A percentile compares a stretch with the other conserved stretches of the same genome.
Conservation (phyloP, 1,140 invertebrate species). For the Liolophura sinensis region DNA sequence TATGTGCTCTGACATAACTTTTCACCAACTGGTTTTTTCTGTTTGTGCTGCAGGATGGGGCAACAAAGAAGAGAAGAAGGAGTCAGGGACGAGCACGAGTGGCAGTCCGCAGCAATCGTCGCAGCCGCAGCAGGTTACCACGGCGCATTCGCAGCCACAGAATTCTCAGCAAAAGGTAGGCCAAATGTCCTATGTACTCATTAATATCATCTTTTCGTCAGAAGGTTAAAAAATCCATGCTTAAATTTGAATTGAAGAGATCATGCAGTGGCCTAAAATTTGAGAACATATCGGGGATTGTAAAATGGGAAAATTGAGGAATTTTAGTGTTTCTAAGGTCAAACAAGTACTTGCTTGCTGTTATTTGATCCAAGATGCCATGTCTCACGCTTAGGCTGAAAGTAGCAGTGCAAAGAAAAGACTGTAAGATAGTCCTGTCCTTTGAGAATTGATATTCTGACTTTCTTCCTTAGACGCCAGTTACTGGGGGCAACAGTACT, state of each 20-base stretch:
- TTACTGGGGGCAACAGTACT: conserved; percentile 28
- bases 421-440: no score
- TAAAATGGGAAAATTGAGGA: no score
- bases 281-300: no score
- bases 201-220: no score
- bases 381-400: neutral
- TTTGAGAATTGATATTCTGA: neutral
- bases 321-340: no score
- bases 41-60: conserved; percentile 69
- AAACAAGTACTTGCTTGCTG: no score
- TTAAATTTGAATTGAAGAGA: no score
- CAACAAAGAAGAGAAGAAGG: conserved; percentile 60
- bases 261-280: no score
- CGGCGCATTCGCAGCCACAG: conserved; percentile 41
- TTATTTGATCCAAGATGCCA: conserved; percentile 27
- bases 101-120: conserved; percentile 49
- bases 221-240: no score
- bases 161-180: no score
- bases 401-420: neutral
- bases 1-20: neutral
- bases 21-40: neutral
- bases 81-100: conserved; percentile 31
- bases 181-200: no score
- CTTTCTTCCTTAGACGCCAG: neutral
- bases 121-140: conserved; percentile 55